These are phyloP conservation scores for Esperia sulphurella DNA, from an alignment of 2,888 invertebrate species.

Conservation along the genomic window DNA sequence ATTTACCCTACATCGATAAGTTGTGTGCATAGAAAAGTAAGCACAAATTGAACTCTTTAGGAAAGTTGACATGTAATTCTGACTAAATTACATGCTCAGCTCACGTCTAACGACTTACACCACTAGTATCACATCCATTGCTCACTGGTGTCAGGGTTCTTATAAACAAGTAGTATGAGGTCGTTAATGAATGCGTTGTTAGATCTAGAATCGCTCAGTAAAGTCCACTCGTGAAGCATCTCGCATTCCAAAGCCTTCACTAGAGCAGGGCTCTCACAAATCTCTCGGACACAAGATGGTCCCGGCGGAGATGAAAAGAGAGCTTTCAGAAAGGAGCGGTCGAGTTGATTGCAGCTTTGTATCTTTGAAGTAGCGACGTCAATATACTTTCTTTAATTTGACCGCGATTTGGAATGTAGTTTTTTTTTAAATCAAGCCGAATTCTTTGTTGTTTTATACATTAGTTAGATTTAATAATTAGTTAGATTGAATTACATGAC, in stretches of 20 bases:
- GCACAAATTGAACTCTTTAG: conserved; percentile 71
- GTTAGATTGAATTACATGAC: too few species aligned
- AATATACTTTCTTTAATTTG: too few species aligned
- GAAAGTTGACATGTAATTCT: conserved; percentile 40
- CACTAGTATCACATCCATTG: too few species aligned
- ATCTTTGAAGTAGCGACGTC: background rate
- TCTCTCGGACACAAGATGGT: conserved; percentile 6
- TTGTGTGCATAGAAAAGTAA: conserved; percentile 21
- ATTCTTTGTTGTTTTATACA: too few species aligned
- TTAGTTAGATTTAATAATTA: too few species aligned
- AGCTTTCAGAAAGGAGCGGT: background rate
- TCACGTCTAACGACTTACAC: background rate
- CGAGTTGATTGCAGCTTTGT: background rate
- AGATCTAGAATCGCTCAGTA: background rate
- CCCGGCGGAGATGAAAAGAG: conserved; percentile 3
- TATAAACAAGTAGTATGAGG: background rate
- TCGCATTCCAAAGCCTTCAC: conserved; percentile 5
- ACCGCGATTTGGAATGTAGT: too few species aligned
- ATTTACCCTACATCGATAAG: conserved; percentile 38
- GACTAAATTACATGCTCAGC: background rate
- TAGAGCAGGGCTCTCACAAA: conserved; percentile 6
- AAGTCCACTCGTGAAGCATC: background rate
- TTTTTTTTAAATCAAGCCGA: too few species aligned
- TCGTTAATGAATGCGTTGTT: background rate
- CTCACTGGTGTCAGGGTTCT: background rate